Evolutionary conservation across 2,113 vertebrate genomes (phyloP), one percentile per base, ranked within the genome.

Genomic region (Nibea coibor): DNA sequence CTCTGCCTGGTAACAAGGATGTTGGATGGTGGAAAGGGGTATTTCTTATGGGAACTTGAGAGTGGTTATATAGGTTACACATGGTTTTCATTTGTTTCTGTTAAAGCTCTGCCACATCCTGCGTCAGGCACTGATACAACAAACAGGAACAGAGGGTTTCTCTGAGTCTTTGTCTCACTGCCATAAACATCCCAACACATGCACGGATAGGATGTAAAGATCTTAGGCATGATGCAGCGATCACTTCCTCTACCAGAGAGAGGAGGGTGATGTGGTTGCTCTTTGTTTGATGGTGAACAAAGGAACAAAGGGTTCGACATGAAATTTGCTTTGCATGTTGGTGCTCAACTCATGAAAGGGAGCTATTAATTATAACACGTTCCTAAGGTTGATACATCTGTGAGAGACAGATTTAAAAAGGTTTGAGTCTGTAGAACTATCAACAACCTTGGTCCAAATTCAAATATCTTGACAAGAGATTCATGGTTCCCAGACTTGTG

Each of bases 11-110:
- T 64, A 86, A 85, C 79, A 74, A 73, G 83, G 78, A 73, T 66
- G 58, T 72, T 73, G 80, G 80, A 66, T 58, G 63, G 76, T n/a
- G 64, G 67, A 75, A 78, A 69, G 67, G 72, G 72, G 72, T 50
- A 48, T 51, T 78, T 84, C 42, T 39, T 14, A 28, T 20, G 43
- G 47, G 57, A 85, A n/a, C 58, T 74, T 47, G 9, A 68, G 65
- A 71, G 69, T 56, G 24, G 47, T 22, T 82, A 82, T 79, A 82
- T 83, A 82, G 84, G 92, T 81, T 82, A 82, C 93, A 93, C 75
- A 68, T 93, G 92, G 83, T 86, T 92, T 89, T 88, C 74, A 91
- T 94, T 89, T 85, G 57, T 65, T 85, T 74, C 59, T 28, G 75
- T 78, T 86, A 61, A 82, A 76, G 26, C 61, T 51, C 28, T 69